Evolutionary conservation across 2,113 vertebrate species (phyloP), one percentile per base, ranked within the genome.

Genomic region (Misgurnus anguillicaudatus): DNA sequence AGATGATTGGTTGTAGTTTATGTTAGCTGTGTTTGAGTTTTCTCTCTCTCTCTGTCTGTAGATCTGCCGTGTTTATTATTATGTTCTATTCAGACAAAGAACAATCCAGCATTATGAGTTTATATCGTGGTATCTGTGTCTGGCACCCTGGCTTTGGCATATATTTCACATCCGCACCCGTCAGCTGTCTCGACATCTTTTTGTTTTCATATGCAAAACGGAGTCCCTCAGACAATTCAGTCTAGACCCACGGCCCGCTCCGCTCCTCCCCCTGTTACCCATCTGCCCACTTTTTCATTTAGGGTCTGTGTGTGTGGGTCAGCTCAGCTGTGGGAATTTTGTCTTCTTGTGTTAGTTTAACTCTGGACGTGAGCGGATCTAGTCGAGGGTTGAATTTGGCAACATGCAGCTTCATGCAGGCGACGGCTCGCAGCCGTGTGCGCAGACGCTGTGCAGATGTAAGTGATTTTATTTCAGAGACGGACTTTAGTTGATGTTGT

Each of bases 131-230:
- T 57, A 19, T 19, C 53, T 3, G 17, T 57, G 69, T 39, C 47
- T 72, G 67, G 19, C 67, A 51, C 42, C n/a, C 36, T 41, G 10
- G 36, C 17, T 0, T 7, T 79, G 57, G 55, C 14, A 19, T 21
- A 19, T 21, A 41, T 7, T 13, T 64, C 57, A 39, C 65, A 6
- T 61, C 67, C 68, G 51, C 36, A 16, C 47, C 38, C 55, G 21
- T 78, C 78, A 64, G 42, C 60, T 72, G 68, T 79, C 68, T 72
- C n/a, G 6, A 8, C 16, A 21, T 67, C 60, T 79, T 79, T 71
- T 72, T 80, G 78, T 65, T 80, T 7, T 73, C 19, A 41, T 60
- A 80, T 80, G 48, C 78, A 80, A 80, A 71, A 55, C 60, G 1
- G 65, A 61, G 13, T 48, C 57, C 2, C 24, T 63, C 19, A 73